Evolutionary conservation across 2,113 vertebrate genomes (phyloP), one percentile per base, ranked within the genome.

Genomic region (Cepphus grylle): DNA sequence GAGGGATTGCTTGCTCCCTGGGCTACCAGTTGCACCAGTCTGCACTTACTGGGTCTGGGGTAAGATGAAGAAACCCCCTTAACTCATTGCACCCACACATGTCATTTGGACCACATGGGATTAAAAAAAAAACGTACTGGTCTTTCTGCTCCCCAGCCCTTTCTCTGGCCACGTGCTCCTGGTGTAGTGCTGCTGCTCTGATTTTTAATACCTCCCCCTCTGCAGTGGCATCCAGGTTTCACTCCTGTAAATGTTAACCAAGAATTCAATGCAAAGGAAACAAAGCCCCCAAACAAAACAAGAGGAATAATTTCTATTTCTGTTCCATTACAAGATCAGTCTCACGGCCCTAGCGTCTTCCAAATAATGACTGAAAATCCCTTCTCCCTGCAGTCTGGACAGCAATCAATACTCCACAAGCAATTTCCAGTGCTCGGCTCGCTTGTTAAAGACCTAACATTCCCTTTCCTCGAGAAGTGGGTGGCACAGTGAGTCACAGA

Each of bases 331-430:
- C 79, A 79, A 76, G 77, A 55, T 65, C 80, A 36, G 86, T 76
- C 77, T 91, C 88, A 32, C 3, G 2, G 58, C 70, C 78, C 71
- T n/a, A 67, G 67, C 81, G 74, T 94, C 95, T 89, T 82, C 80
- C 81, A 69, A 73, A 61, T 89, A 97, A 95, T 96, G 96, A 94
- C 77, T 82, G 95, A 93, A 94, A 96, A 96, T 93, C 95, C 96
- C 86, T 81, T 96, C 81, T 96, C 90, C 77, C 81, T 66, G 81
- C 88, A 92, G 91, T 61, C 81, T 58, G 91, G 88, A 56, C 86
- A 89, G 92, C 53, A 89, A 95, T 97, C 96, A 89, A 97, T 97
- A 94, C 52, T 77, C 95, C 94, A 94, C 34, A 49, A 94, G 94
- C 58, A 94, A 94, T 96, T 95, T 89, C 91, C 78, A 95, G 93